A percentile compares a stretch with the other conserved stretches of the same genome.
Conservation (phyloP, 2,888 invertebrate genomes). For the Seira musarum region DNA sequence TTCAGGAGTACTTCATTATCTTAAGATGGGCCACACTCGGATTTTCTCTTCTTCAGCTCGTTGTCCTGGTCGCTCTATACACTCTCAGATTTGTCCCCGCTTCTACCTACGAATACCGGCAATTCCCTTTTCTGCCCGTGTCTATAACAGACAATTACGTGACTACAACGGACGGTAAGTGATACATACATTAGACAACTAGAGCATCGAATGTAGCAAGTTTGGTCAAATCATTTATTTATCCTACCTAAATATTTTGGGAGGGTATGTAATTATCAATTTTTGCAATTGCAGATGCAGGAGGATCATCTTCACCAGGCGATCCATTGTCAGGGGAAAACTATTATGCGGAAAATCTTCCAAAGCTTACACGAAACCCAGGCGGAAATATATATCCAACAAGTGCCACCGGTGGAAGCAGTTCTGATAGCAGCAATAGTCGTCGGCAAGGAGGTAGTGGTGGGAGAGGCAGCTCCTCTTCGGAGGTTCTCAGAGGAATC, state of each 20-base stretch:
- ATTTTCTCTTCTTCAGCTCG: conserved; percentile 60
- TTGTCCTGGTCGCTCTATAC: conserved; percentile 59
- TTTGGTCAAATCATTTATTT: no score
- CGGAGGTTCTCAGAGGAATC: background rate
- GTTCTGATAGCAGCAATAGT: conserved; percentile 24
- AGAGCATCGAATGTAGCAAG: no score
- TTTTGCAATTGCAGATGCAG: no score
- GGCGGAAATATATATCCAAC: conserved; percentile 20
- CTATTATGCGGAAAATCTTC: conserved; percentile 44
- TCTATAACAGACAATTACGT: conserved; percentile 53
- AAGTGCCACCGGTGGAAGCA: conserved; percentile 27
- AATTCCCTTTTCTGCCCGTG: conserved; percentile 61
- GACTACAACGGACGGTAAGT: conserved; percentile 4
- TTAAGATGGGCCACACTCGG: conserved; percentile 63
- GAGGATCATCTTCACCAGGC: conserved; percentile 18
- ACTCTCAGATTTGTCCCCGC: conserved; percentile 56
- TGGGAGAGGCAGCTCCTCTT: conserved; percentile 14
- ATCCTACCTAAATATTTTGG: no score
- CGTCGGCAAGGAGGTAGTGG: conserved; percentile 26
- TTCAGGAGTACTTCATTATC: conserved; percentile 62
- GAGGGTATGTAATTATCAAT: no score
- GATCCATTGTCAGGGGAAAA: conserved; percentile 38
- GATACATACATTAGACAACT: no score
- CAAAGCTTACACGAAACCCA: conserved; percentile 42
- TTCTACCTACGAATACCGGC: conserved; percentile 52